phyloP scores from a whole-genome alignment of 2,888 invertebrate genomes.

The Lagria hirta region DNA sequence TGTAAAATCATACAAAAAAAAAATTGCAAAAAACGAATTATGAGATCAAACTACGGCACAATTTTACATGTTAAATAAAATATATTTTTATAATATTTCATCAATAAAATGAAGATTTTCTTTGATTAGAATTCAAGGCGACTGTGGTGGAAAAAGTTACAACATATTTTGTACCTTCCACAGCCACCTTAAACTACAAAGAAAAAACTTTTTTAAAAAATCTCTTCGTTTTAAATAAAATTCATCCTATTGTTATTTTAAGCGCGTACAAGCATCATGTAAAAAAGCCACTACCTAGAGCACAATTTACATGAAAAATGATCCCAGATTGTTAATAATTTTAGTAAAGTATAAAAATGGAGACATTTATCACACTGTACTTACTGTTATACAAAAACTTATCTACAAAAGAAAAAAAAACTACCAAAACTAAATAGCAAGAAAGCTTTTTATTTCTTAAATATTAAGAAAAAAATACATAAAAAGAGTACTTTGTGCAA shows the following conservation, averaged over 20 bases:
- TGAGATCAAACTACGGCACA: constrained; percentile 37
- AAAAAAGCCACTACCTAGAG: constrained; percentile 30
- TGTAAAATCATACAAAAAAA: constrained; percentile 24
- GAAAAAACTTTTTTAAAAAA: no score
- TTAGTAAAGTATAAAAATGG: constrained; percentile 19
- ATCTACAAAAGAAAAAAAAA: constrained; percentile 30
- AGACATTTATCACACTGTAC: constrained; percentile 25
- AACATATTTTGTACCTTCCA: no score
- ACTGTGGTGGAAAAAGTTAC: no score
- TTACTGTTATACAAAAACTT: constrained; percentile 18
- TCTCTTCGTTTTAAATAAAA: constrained; percentile 21
- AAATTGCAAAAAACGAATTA: constrained; percentile 16
- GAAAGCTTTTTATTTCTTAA: constrained; percentile 50
- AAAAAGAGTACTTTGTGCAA: constrained; percentile 45
- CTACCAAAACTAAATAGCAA: constrained; percentile 35
- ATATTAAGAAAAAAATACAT: constrained; percentile 47
- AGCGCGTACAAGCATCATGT: constrained; percentile 22
- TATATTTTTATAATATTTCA: constrained; percentile 13
- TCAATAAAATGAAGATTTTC: constrained; percentile 7
- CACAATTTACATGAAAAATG: constrained; percentile 21
- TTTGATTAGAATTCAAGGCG: no score
- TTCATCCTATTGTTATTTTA: constrained; percentile 17
- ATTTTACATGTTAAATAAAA: constrained; percentile 19
- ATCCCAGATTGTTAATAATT: constrained; percentile 15
- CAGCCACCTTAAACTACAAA: no score